These are phyloP conservation scores for Tachysurus vachellii DNA, from an alignment of 2,113 vertebrate genomes.

Conservation along the genomic window DNA sequence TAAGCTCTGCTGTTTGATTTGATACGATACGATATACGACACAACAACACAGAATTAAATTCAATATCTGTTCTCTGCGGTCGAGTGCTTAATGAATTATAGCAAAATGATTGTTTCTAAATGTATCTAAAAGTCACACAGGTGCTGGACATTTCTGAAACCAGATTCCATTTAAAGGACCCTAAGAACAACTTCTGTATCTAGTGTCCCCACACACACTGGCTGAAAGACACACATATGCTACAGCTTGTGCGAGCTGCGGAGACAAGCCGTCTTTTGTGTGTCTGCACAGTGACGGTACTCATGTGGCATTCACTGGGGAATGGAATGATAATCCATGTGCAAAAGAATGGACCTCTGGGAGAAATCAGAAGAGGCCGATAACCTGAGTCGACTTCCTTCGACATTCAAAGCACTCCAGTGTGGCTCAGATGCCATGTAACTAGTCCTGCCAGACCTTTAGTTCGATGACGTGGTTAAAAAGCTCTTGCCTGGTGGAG, in stretches of 20 bases:
- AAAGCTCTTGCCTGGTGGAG: slow-evolving; percentile 18
- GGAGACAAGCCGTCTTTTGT: slow-evolving; percentile 40
- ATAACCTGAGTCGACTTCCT: slow-evolving; percentile 40
- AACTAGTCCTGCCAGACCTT: slow-evolving; percentile 41
- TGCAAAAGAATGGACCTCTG: slow-evolving; percentile 35
- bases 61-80: background rate
- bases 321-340: slow-evolving; percentile 44
- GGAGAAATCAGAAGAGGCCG: slow-evolving; percentile 32
- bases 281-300: slow-evolving; percentile 1
- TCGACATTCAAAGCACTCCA: background rate
- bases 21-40: background rate
- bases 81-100: background rate
- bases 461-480: background rate
- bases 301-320: slow-evolving; percentile 14
- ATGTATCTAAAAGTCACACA: background rate
- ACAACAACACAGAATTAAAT: background rate
- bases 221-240: slow-evolving; percentile 33
- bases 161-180: slow-evolving; percentile 7
- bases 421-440: slow-evolving; percentile 31
- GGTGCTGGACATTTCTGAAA: background rate
- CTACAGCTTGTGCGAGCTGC: slow-evolving; percentile 25
- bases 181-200: slow-evolving; percentile 5
- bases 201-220: slow-evolving; percentile 10
- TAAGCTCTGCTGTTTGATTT: background rate
- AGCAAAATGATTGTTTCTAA: background rate